phyloP scores from a whole-genome alignment of 2,113 vertebrate genomes.

The Lagopus muta region DNA sequence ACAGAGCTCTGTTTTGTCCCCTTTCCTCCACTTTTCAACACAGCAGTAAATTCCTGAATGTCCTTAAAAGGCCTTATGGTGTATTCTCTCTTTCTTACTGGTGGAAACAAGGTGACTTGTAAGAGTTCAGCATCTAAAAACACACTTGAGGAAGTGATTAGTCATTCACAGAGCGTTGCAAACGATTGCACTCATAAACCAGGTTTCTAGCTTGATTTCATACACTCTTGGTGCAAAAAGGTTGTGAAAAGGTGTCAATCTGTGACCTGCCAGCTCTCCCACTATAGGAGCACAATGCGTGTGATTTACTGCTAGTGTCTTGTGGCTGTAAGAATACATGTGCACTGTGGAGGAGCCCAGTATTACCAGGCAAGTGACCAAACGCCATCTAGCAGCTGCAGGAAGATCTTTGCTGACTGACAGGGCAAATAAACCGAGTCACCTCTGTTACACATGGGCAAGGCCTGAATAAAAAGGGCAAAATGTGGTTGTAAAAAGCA shows the following conservation, averaged over 20 bases:
- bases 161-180: background rate
- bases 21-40: background rate
- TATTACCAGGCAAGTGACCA: background rate
- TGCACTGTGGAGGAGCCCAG: background rate
- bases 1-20: background rate
- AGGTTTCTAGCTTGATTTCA: background rate
- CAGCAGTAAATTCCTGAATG: background rate
- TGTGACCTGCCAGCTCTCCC: background rate
- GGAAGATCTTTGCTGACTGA: background rate
- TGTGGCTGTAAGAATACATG: background rate
- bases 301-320: background rate
- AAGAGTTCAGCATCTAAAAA: constrained; percentile 16
- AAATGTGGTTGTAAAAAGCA: background rate
- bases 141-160: background rate
- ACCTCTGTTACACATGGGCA: background rate
- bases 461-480: background rate
- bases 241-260: background rate
- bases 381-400: background rate
- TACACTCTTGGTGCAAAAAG: background rate
- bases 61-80: constrained; percentile 52
- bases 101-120: background rate
- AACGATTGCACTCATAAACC: background rate
- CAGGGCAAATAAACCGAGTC: background rate
- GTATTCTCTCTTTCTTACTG: constrained; percentile 31
- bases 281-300: background rate